Base-by-base conservation (phyloP, 1,140 invertebrate genomes). In the Rhagoletis zephyria region DNA sequence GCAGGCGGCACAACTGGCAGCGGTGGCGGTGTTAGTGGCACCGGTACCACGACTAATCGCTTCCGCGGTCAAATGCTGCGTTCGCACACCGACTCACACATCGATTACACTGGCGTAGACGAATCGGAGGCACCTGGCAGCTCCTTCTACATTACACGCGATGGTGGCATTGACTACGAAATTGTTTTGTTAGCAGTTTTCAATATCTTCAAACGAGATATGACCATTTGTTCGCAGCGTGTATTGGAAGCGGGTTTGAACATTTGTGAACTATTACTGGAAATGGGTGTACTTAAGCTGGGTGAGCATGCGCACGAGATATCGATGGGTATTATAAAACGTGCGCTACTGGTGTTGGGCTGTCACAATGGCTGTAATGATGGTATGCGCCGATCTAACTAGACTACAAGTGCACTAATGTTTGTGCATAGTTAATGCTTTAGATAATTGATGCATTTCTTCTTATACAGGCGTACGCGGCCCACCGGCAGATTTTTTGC, bases 71-170 rank as follows among this genome's bases (percentile, higher is more conserved):
- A 93, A 85, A 93, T 98, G 12, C 95, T 96, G 0, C 95, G 98
- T 86, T 99, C 98, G 1, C 96, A 98, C 91, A 99, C 98, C 0
- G 98, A 99, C 92, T 98, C 97, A 0, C 98, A 98, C 89, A 99
- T 99, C 67, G 96, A 96, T 63, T 99, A 99, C 91, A 94, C 94
- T 6, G 95, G 95, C 1, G 94, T 95, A 51, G 96, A 97, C 89
- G 96, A 97, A 89, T 95, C 95, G 3, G 97, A 98, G 94, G 97
- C 97, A 1, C 95, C 97, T 0, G 99, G 98, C 0, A 97, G 98
- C 0, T 93, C 96, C 16, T 95, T 96, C 92, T 99, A 99, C 90
- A 99, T 99, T 51, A 98, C 98, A 51, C 96, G 96, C 90, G 97
- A 99, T 90, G 99, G 99, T 0, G 96, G 98, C 90, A 96, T 99